Percentiles rank a stretch among this genome's conserved stretches.
Evolutionary conservation across 2,113 vertebrate genomes (phyloP).

Genomic region (Lagopus muta): DNA sequence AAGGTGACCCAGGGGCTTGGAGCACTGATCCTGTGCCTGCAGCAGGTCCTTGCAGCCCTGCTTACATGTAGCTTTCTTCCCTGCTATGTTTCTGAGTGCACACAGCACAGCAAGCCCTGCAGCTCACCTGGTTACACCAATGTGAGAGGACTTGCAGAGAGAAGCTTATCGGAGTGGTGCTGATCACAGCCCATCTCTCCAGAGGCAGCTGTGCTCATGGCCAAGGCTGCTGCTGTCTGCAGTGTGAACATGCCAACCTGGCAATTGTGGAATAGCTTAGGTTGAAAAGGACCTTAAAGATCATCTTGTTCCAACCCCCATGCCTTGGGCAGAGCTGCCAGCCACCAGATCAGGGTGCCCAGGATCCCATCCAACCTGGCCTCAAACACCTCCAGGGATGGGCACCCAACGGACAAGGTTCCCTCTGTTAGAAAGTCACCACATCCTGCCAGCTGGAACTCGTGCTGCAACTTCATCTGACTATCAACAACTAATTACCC

Average conservation of each 20-base stretch:
- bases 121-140: fast-evolving
- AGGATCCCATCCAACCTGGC: too few species aligned
- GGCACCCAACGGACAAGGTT: background rate
- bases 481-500: slow-evolving; percentile 41
- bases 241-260: fast-evolving
- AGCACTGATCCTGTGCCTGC: background rate
- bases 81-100: background rate
- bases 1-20: background rate
- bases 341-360: too few species aligned
- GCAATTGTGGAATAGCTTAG: background rate
- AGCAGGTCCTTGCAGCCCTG: background rate
- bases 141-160: background rate
- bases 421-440: background rate
- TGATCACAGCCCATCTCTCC: background rate
- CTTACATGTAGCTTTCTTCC: background rate
- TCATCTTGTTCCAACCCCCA: too few species aligned
- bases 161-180: fast-evolving
- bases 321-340: too few species aligned
- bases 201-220: background rate
- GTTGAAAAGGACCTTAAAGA: too few species aligned
- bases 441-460: background rate
- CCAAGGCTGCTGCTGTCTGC: background rate
- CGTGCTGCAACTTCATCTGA: background rate
- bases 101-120: background rate
- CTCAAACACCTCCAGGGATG: too few species aligned